Evolutionary conservation across 1,140 invertebrate genomes (phyloP), one percentile per base, ranked within the genome.

Genomic region (Aphelenchoides avenae): DNA sequence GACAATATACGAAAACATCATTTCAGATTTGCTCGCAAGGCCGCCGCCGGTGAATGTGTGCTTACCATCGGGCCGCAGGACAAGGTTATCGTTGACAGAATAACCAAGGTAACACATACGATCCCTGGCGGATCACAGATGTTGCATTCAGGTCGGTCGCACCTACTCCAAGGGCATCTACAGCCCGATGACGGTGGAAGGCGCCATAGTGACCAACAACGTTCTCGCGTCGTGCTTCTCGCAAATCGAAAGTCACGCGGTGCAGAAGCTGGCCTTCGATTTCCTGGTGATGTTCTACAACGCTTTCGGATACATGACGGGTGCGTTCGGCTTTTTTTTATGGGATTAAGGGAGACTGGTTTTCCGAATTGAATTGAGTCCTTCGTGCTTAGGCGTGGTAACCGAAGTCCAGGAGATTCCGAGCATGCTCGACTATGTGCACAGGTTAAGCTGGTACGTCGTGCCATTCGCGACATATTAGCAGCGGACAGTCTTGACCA

Each of bases 221-320:
- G 85, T 93, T 3, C 82, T 91, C 1, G 88, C 88, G 1, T 95
- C 91, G 0, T 97, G 92, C 77, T 98, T 96, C 79, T 92, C 92
- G 0, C 80, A 90, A 7, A 82, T 96, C 13, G 83, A 87, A 73
- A 88, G 86, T 78, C 89, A 92, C 66, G 76, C 78, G 7, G 57
- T 94, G 43, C 61, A 64, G 37, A 65, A 68, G 58, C 36, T 70
- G 5, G 58, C 66, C 3, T 70, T 64, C 37, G 66, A 68, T 34
- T 22, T 61, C 13, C 36, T 68, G n/a, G 37, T 71, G 7, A 31
- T 29, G 6, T 33, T 68, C 36, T 68, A 68, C 46, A 40, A 54
- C 27, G 34, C 55, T 13, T 66, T 67, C 24, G 65, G 65, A 20
- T 68, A 68, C 48, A 39, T 68, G n/a, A 34, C 44, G 37, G 52